Evolutionary conservation across 2,888 invertebrate genomes (phyloP).

Genomic region (Amphipyra berbera): DNA sequence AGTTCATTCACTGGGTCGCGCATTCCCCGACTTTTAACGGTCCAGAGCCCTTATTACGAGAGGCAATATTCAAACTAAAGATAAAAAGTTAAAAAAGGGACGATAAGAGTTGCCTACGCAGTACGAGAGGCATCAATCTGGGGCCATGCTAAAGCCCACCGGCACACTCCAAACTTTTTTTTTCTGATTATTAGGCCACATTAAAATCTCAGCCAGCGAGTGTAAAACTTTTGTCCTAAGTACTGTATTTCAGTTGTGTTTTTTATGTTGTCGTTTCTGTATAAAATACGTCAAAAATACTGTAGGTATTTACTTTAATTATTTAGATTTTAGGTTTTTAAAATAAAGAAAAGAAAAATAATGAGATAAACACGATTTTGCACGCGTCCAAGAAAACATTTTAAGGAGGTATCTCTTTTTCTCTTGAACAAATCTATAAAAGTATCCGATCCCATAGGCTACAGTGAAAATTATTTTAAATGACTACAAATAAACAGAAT

Average conservation of each 20-base stretch:
- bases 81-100: constrained; percentile 80
- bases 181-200: constrained; percentile 88
- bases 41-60: constrained; percentile 80
- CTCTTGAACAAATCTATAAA: too few species aligned
- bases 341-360: too few species aligned
- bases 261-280: neutral
- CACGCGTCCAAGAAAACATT: too few species aligned
- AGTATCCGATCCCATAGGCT: too few species aligned
- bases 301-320: too few species aligned
- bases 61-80: constrained; percentile 84
- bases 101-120: constrained; percentile 74
- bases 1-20: constrained; percentile 79
- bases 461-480: constrained; percentile 40
- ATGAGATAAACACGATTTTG: too few species aligned
- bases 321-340: too few species aligned
- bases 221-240: constrained; percentile 68
- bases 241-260: neutral
- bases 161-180: constrained; percentile 75
- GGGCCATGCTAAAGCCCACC: constrained; percentile 86
- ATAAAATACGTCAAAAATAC: too few species aligned
- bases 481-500: constrained; percentile 20
- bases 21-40: constrained; percentile 78
- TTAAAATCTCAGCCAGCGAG: constrained; percentile 82
- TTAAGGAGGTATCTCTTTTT: too few species aligned
- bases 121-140: constrained; percentile 83